Evolutionary conservation across 2,113 vertebrate species (phyloP), one percentile per base, ranked within the genome.

Genomic region (Phaethornis superciliosus): DNA sequence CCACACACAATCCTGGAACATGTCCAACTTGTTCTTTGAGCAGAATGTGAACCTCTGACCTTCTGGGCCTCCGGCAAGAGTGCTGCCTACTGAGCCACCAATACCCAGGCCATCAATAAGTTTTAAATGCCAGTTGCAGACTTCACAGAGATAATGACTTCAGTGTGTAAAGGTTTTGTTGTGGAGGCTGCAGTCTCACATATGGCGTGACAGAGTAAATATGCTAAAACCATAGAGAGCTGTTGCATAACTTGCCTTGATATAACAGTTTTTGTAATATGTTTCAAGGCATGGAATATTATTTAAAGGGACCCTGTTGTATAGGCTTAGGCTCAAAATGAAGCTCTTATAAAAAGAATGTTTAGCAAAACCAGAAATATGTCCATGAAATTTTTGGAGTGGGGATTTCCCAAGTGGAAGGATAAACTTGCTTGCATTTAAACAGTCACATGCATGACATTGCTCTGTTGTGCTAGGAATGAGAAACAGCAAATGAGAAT

Each of bases 1-100:
- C 93, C 87, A 95, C 96, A 79, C 74, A 71, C 90, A 95, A 86
- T 95, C 76, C 88, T 96, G 92, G 88, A 93, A 47, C 24, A 80
- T 89, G 65, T 93, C 89, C 88, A 97, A 74, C 89, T 85, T 96
- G 90, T 96, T 95, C 81, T 84, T 75, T 69, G 89, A 91, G 94
- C 85, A 95, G 89, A 95, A 96, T 30, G 33, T 95, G 92, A 96
- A 95, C 94, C 92, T 82, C 46, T 97, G 96, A 96, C 95, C 89
- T 87, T 58, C 59, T 28, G 89, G 71, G 91, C 94, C 87, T 94
- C 81, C 74, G 78, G 92, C 91, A 93, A 95, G 85, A 96, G 87
- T 74, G 90, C 90, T 97, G 95, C 92, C 95, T 96, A 89, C 84
- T 93, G 94, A 96, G 84, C 75, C 88, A 95, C 93, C 89, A 97